Evolutionary conservation across 2,113 vertebrate species (phyloP).

Genomic region (Taurulus bubalis): DNA sequence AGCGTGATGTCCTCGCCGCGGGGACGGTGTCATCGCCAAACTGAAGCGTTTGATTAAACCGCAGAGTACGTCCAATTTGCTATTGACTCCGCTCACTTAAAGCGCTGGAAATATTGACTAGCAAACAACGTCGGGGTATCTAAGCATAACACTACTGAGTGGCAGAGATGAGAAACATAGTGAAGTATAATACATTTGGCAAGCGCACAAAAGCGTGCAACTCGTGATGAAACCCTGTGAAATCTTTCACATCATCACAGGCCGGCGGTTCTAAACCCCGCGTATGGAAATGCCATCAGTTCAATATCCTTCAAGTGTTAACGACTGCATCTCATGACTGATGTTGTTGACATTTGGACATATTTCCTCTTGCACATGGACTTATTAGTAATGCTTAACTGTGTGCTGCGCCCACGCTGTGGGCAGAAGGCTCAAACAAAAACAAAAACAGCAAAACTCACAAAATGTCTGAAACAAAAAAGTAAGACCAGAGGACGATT

Average conservation of each 20-base stretch:
- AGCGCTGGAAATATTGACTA: slow-evolving; percentile 46
- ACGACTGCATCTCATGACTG: slow-evolving; percentile 8
- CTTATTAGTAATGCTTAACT: slow-evolving; percentile 20
- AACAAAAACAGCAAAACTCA: slow-evolving; percentile 25
- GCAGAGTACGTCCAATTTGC: slow-evolving; percentile 43
- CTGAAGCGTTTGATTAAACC: slow-evolving; percentile 56
- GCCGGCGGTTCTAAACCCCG: background rate
- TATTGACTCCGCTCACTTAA: slow-evolving; percentile 47
- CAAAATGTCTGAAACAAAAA: slow-evolving; percentile 7
- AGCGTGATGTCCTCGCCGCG: slow-evolving; percentile 32
- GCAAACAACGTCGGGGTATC: slow-evolving; percentile 32
- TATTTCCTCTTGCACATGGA: slow-evolving; percentile 28
- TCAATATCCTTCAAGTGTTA: slow-evolving; percentile 33
- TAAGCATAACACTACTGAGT: slow-evolving; percentile 27
- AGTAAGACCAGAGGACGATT: slow-evolving; percentile 45
- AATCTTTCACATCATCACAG: slow-evolving; percentile 41
- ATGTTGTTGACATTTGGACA: slow-evolving; percentile 43
- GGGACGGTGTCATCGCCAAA: slow-evolving; percentile 30
- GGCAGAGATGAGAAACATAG: slow-evolving; percentile 38
- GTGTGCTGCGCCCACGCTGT: slow-evolving; percentile 4
- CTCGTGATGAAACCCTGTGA: slow-evolving; percentile 60
- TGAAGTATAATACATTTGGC: slow-evolving; percentile 50
- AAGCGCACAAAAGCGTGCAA: slow-evolving; percentile 33
- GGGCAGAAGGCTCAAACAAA: slow-evolving; percentile 9
- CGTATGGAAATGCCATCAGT: slow-evolving; percentile 33